These are phyloP conservation scores for Syrphus vitripennis DNA, from an alignment of 2,888 invertebrate genomes.

Conservation along the genomic window DNA sequence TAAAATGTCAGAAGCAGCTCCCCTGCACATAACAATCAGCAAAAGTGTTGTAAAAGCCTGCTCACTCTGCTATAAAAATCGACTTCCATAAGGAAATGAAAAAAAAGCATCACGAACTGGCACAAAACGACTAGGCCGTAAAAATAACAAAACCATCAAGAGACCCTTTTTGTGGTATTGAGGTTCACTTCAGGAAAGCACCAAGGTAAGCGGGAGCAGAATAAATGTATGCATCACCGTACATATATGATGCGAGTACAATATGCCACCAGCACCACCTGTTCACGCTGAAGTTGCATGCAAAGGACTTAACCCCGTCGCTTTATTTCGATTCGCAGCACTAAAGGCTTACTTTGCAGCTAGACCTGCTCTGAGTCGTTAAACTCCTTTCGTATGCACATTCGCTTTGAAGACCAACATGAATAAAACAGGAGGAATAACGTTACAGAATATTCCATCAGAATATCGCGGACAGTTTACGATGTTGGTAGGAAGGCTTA, in stretches of 20 bases:
- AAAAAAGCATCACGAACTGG: constrained; percentile 20
- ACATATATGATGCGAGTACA: constrained; percentile 32
- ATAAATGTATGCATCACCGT: not conserved
- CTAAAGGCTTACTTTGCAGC: constrained; percentile 42
- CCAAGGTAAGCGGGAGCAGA: constrained; percentile 17
- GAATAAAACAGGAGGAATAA: constrained; percentile 65
- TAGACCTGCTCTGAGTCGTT: constrained; percentile 45
- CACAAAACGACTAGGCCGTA: constrained; percentile 49
- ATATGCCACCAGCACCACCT: constrained; percentile 55
- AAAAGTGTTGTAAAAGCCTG: constrained; percentile 54
- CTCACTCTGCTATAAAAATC: constrained; percentile 46
- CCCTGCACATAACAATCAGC: constrained; percentile 40
- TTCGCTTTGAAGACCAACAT: constrained; percentile 54
- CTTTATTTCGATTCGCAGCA: constrained; percentile 42
- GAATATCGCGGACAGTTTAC: constrained; percentile 26
- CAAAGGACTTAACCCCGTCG: constrained; percentile 55
- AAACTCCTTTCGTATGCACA: constrained; percentile 34
- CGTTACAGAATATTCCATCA: constrained; percentile 46
- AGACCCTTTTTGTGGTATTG: constrained; percentile 60
- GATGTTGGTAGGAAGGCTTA: constrained; percentile 40
- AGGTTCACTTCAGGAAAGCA: constrained; percentile 53
- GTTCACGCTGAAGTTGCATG: constrained; percentile 39
- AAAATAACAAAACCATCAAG: constrained; percentile 67
- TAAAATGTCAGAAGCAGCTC: constrained; percentile 1
- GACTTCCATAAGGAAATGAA: constrained; percentile 15